Evolutionary conservation across 2,888 invertebrate genomes (phyloP), one percentile per base, ranked within the genome.

Genomic region (Drosophila sordidula): DNA sequence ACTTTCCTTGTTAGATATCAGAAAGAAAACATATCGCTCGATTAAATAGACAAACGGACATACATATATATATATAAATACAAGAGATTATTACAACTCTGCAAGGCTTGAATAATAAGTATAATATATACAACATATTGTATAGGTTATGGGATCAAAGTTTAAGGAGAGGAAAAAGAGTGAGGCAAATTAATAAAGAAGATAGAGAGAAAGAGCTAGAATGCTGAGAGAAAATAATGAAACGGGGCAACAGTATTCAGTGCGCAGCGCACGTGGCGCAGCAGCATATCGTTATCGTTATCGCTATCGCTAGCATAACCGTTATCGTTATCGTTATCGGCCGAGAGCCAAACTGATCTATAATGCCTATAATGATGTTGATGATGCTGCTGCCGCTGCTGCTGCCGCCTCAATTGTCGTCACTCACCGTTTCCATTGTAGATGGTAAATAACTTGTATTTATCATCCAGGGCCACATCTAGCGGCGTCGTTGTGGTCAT

Each of bases 361-460:
- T n/a, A 45, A 45, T 54, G 29, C 18, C n/a, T 26, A n/a, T 34
- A 11, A 11, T 14, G 11, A 41, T 42, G 26, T 36, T 49, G 56
- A 12, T 41, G 49, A 18, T 54, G 25, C 29, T 39, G 42, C 44
- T n/a, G 38, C 34, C 58, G 46, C 11, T 42, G 54, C 16, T 47
- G 56, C 56, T 56, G 38, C 36, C 50, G 56, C 18, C 29, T 41
- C 44, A 36, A 29, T 50, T 62, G 51, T 42, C 52, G 57, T 55
- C 89, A 92, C 92, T 92, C 92, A 92, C 92, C 92, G 90, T 92
- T 92, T 91, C 91, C 92, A 87, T 84, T 84, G 68, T 88, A 92
- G 85, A 92, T 92, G 78, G 92, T 92, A 90, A 90, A 92, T 86
- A 92, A 87, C 87, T 90, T 91, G 85, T 90, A 91, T 90, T 91